Evolutionary conservation across 2,888 invertebrate species (phyloP).

Genomic region (Trypoxylon attenuatum): DNA sequence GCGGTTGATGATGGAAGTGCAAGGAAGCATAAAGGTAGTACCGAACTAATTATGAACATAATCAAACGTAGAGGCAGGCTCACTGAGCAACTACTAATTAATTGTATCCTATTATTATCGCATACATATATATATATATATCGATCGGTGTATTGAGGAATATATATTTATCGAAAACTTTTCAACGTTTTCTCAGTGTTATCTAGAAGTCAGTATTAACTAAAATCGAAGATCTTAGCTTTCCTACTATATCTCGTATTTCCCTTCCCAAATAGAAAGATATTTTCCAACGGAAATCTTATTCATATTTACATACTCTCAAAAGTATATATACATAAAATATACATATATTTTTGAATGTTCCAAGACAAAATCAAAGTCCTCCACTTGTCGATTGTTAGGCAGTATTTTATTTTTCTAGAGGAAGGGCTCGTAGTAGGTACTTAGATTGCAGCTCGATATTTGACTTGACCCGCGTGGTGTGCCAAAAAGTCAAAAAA

Average conservation of each 20-base stretch:
- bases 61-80: neutral
- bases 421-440: no score
- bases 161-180: conserved; percentile 25
- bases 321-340: conserved; percentile 9
- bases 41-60: neutral
- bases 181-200: conserved; percentile 26
- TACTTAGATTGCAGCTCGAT: no score
- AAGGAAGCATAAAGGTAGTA: neutral
- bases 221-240: conserved; percentile 4
- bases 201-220: conserved; percentile 7
- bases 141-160: conserved; percentile 19
- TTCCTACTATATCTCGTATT: conserved; percentile 20
- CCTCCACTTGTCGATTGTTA: conserved; percentile 25
- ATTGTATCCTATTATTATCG: conserved; percentile 7
- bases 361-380: conserved; percentile 20
- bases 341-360: conserved; percentile 8
- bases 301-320: conserved; percentile 1
- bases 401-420: conserved; percentile 47
- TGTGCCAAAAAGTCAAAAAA: neutral
- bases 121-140: conserved; percentile 20
- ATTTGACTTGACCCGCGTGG: no score
- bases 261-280: neutral
- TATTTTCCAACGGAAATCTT: conserved; percentile 31
- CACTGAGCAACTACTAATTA: neutral
- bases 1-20: no score